Base-by-base conservation (phyloP, 1,140 invertebrate species). In the Pantala flavescens region DNA sequence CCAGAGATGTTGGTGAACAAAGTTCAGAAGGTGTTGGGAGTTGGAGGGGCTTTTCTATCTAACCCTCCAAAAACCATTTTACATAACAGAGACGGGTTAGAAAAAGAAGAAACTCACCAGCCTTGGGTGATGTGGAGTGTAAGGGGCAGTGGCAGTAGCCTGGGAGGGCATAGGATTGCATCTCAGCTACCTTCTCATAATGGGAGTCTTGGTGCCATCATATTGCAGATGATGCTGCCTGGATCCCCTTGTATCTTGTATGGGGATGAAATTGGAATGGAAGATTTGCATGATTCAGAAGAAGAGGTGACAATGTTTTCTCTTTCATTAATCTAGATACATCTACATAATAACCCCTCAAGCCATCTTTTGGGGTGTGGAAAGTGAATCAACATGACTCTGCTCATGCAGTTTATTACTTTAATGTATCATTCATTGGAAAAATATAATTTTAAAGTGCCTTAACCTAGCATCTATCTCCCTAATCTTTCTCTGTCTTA, bases 211-310 rank as follows among this genome's bases (percentile, higher is more conserved):
- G 89, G 89, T 3, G 84, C 88, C 1, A 86, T 86, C 14, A 82
- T 92, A 70, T 82, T 94, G 74, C 86, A 90, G 75, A 85, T 93
- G 79, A 88, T 90, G 83, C 80, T 95, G 24, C 92, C 93, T 0
- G 93, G 93, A 7, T 92, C 91, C 12, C 87, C 91, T 0, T 92
- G 86, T 77, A 88, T 94, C 77, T 91, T 93, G 80, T 93, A 94
- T 80, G 91, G 91, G 9, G 92, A 94, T 81, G 92, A 93, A 85
- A 87, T 93, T 76, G 87, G 86, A 21, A 81, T 88, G 49, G 77
- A 85, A 55, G 80, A 84, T 74, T 80, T 85, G 12, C 14, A 75
- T 24, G 78, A 78, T 72, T 73, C 73, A 42, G 78, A 81, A 3
- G 76, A 75, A 75, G 80, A 79, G 75, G 79, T 79, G 72, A 63